Evolutionary conservation across 2,797 vertebrate genomes (phyloP).

Genomic region (Apogon hyalosoma): DNA sequence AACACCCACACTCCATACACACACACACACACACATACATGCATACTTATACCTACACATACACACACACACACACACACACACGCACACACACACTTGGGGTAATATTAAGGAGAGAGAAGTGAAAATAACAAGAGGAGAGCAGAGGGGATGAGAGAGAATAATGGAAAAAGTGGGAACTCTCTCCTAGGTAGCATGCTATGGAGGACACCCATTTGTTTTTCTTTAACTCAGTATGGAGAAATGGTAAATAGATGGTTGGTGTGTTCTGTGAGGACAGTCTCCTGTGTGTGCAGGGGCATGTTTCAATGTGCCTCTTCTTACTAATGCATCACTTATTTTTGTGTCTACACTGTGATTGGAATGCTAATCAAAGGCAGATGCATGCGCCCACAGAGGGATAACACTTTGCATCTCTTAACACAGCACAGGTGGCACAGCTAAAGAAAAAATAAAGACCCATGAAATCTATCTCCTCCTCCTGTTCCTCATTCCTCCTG

Average conservation of each 20-base stretch:
- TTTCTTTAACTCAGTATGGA: constrained; percentile 15
- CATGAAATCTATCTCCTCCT: constrained; percentile 56
- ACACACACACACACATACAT: constrained; percentile 37
- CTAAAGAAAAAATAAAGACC: constrained; percentile 55
- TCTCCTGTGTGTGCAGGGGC: constrained; percentile 26
- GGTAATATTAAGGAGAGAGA: constrained; percentile 60
- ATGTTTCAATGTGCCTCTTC: constrained; percentile 43
- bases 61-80: constrained; percentile 33
- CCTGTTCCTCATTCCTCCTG: constrained; percentile 47
- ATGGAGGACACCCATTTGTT: constrained; percentile 61
- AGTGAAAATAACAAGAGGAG: constrained; percentile 64
- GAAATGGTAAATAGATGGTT: constrained; percentile 55
- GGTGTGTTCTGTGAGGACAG: constrained; percentile 30
- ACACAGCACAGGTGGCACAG: constrained; percentile 64
- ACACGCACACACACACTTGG: constrained; percentile 12
- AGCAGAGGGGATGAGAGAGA: constrained; percentile 72
- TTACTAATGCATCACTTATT: constrained; percentile 50
- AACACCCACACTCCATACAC: constrained; percentile 38
- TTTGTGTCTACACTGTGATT: constrained; percentile 33
- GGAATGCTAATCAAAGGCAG: constrained; percentile 72
- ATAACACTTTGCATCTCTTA: constrained; percentile 63
- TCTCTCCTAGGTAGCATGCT: constrained; percentile 56
- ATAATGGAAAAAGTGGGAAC: constrained; percentile 70
- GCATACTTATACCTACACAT: constrained; percentile 11
- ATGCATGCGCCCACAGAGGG: constrained; percentile 36